Percentiles rank a stretch among this genome's conserved stretches.
Conservation (phyloP, 2,797 vertebrate species). For the Rhyacichthys aspro region DNA sequence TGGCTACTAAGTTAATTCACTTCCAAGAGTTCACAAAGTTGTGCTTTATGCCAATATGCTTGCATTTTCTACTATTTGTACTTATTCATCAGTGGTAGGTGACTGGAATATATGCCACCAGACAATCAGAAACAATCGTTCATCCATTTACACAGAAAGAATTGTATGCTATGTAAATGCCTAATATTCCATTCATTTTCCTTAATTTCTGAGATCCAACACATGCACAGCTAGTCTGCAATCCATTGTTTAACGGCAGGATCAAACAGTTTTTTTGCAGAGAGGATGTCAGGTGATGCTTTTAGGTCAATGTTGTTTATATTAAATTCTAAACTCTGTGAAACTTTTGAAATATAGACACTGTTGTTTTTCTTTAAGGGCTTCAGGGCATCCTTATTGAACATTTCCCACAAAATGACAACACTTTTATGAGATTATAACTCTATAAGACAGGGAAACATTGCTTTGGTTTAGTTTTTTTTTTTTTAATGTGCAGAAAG, state of each 20-base stretch:
- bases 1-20: neutral
- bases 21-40: neutral
- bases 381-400: slow-evolving; percentile 7
- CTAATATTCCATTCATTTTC: no score
- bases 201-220: no score
- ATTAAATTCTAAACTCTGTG: slow-evolving; percentile 26
- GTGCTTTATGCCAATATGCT: neutral
- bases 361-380: neutral
- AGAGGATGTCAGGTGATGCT: no score
- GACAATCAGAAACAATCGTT: no score
- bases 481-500: slow-evolving; percentile 11
- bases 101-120: no score
- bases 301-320: slow-evolving; percentile 8
- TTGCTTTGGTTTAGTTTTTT: slow-evolving; percentile 2
- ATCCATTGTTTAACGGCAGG: no score
- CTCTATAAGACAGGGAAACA: slow-evolving; percentile 1
- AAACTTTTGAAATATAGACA: slow-evolving; percentile 13
- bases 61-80: neutral
- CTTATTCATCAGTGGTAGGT: no score
- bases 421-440: slow-evolving; percentile 17
- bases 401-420: slow-evolving; percentile 21
- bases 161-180: no score
- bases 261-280: no score
- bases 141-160: no score
- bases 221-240: no score